Percentiles rank a stretch among this genome's conserved stretches.
Conservation (phyloP, 2,113 vertebrate species). For the Lepus americanus region DNA sequence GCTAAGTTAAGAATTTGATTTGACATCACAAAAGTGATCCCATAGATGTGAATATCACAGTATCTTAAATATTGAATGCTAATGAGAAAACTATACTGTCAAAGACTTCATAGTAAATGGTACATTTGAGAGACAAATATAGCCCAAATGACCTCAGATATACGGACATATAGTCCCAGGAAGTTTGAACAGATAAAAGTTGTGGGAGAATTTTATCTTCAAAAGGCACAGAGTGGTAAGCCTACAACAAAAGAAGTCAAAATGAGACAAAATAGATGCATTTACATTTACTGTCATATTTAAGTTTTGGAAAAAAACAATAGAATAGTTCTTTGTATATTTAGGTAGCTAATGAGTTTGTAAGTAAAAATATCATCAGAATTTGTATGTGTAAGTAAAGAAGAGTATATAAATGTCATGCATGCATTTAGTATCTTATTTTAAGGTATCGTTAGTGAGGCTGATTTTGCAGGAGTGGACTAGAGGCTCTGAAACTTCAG, state of each 20-base stretch:
- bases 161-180: slow-evolving; percentile 39
- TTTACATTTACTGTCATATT: neutral
- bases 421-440: neutral
- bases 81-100: slow-evolving; percentile 60
- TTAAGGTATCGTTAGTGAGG: neutral
- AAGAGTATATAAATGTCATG: neutral
- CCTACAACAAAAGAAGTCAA: neutral
- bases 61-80: slow-evolving; percentile 54
- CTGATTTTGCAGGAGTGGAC: neutral
- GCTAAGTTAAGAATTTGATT: slow-evolving; percentile 74
- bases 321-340: neutral
- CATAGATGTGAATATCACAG: slow-evolving; percentile 23
- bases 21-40: slow-evolving; percentile 72
- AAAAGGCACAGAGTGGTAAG: neutral
- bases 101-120: slow-evolving; percentile 59
- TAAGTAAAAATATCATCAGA: slow-evolving; percentile 15
- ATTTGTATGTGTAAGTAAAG: neutral
- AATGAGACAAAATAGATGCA: neutral
- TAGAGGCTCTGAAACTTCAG: neutral
- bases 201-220: neutral
- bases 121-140: neutral
- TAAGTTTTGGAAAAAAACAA: neutral
- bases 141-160: slow-evolving; percentile 16
- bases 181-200: slow-evolving; percentile 18
- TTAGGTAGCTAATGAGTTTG: neutral